phyloP scores from a whole-genome alignment of 2,113 vertebrate species.

The Mobula birostris region DNA sequence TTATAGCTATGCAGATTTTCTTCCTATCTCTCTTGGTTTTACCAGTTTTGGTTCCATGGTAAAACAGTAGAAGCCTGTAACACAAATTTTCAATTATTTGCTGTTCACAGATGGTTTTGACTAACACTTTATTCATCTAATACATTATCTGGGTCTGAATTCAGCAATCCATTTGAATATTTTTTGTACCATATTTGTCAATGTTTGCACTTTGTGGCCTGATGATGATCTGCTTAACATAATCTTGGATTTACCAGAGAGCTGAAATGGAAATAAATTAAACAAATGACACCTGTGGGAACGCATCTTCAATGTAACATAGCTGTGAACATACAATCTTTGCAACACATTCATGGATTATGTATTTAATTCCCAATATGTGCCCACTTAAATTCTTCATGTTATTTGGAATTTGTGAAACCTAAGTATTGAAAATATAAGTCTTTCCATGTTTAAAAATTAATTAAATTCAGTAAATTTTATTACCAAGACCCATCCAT shows the following conservation, averaged over 20 bases:
- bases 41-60: neutral
- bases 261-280: neutral
- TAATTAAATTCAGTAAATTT: neutral
- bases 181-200: conserved; percentile 19
- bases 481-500: neutral
- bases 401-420: neutral
- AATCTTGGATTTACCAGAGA: neutral
- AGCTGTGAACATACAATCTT: neutral
- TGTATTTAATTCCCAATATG: neutral
- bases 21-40: neutral
- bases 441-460: neutral
- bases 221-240: neutral
- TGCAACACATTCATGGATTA: neutral
- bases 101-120: neutral
- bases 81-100: neutral
- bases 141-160: neutral
- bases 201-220: neutral
- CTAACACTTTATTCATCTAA: neutral
- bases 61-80: neutral
- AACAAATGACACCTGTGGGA: neutral
- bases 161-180: neutral
- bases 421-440: neutral
- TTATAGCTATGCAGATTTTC: neutral
- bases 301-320: no score
- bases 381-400: neutral